A percentile compares a stretch with the other conserved stretches of the same genome.
phyloP scores from a whole-genome alignment of 2,888 invertebrate species.

The Caenorhabditis sp. region DNA sequence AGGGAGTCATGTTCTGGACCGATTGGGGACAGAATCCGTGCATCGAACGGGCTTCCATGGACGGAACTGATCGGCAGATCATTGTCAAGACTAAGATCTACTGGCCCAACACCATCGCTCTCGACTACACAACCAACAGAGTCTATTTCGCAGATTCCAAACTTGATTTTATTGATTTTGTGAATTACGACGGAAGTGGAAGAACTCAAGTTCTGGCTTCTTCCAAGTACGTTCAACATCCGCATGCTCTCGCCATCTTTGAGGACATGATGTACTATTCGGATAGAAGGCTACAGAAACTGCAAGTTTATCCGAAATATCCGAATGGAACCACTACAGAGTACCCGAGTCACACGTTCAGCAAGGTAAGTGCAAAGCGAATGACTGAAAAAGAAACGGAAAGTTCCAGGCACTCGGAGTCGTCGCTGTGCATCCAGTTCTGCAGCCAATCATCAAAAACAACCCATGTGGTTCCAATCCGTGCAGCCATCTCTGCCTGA shows the following conservation, averaged over 20 bases:
- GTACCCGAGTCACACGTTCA: conserved; percentile 86
- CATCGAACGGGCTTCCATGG: conserved; percentile 95
- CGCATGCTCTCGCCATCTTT: conserved; percentile 93
- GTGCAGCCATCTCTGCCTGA: conserved; percentile 92
- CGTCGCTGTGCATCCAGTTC: conserved; percentile 93
- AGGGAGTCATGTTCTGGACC: conserved; percentile 93
- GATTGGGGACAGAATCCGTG: conserved; percentile 97
- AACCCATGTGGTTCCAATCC: conserved; percentile 86
- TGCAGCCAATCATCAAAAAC: conserved; percentile 85
- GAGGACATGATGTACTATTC: conserved; percentile 95
- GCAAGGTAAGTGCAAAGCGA: conserved; percentile 41
- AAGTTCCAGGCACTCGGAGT: conserved; percentile 87
- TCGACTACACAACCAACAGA: conserved; percentile 92
- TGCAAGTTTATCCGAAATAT: conserved; percentile 78
- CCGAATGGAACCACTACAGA: conserved; percentile 77
- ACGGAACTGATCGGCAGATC: conserved; percentile 84
- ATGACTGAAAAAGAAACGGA: neutral
- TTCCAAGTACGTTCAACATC: conserved; percentile 88
- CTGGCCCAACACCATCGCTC: conserved; percentile 97
- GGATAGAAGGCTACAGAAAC: conserved; percentile 72
- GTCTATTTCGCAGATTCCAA: conserved; percentile 98
- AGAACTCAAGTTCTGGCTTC: conserved; percentile 58
- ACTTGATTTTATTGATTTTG: conserved; percentile 96
- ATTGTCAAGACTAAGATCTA: conserved; percentile 84
- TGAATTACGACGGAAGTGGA: conserved; percentile 91